Base-by-base conservation (phyloP, 2,888 invertebrate genomes). In the Pardosa pseudoannulata region DNA sequence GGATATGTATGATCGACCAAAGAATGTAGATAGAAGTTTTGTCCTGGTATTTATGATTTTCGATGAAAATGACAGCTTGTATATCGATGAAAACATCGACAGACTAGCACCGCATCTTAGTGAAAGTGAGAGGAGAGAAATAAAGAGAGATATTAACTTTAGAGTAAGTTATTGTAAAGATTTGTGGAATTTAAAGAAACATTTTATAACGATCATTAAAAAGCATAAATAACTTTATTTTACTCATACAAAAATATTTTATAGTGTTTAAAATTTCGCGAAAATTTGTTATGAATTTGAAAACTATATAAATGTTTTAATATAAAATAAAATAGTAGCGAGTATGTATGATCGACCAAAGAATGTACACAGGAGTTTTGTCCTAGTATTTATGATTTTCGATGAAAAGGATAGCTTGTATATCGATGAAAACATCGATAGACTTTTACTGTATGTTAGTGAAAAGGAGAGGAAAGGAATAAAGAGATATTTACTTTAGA, bases 401-500 rank as follows among this genome's bases (percentile, higher is more conserved):
- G 90, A 91, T 62, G 91, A 91, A 88, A 90, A 90, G 79, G 79
- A 89, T 31, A 91, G 90, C 75, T 90, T 90, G 89, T 90, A 91
- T 81, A 87, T 90, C 11, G 87, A 89, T 31, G 90, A 90, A 67
- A 91, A 91, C 74, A 89, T 90, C 31, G 74, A 87, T 31, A 74
- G 88, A n/a, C 1, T 88, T 0, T 65, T 39, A 27, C 89, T 88
- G 11, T 88, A 89, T 62, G 87, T 90, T 0, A 89, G 89, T 0
- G 88, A 86, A 41, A 46, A 81, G 31, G 73, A 88, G 36, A 81
- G 86, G 56, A 29, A 27, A 19, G 13, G n/a, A 39, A 62, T 88
- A 46, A 65, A 62, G 23, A 31, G 79, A 88, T n/a, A 72, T 82
- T 11, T 79, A 73, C 56, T 88, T 88, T 39, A 82, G 83, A 65